Conservation (phyloP, 1,140 invertebrate genomes). For the Oryctes rhinoceros region DNA sequence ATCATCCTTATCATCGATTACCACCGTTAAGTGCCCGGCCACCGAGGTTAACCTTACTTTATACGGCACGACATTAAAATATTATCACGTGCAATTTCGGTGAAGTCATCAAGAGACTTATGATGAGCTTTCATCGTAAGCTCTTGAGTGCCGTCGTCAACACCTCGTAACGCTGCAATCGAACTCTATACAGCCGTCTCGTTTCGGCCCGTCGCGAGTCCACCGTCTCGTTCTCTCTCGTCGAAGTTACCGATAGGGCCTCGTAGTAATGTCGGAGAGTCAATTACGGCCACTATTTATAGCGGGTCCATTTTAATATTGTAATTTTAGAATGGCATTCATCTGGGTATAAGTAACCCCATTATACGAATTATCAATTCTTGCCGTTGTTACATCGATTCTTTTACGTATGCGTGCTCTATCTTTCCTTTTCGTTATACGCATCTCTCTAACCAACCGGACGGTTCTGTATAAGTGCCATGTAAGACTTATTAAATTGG, state of each 20-base stretch:
- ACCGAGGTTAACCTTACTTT: neutral
- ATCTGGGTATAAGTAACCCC: slow-evolving; percentile 49
- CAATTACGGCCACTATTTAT: slow-evolving; percentile 48
- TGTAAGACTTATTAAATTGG: neutral
- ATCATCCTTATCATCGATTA: neutral
- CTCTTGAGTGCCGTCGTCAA: slow-evolving; percentile 53
- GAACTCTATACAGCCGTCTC: slow-evolving; percentile 21
- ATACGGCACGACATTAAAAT: slow-evolving; percentile 26
- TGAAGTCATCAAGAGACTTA: slow-evolving; percentile 40
- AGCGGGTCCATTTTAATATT: slow-evolving; percentile 50
- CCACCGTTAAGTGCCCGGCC: neutral
- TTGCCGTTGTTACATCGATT: slow-evolving; percentile 16
- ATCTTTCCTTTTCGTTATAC: neutral
- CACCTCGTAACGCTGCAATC: slow-evolving; percentile 50
- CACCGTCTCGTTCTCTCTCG: slow-evolving; percentile 42
- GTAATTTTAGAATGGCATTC: slow-evolving; percentile 48
- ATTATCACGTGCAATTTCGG: slow-evolving; percentile 37
- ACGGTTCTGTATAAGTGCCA: neutral
- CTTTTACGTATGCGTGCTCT: neutral
- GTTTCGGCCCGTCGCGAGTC: slow-evolving; percentile 20
- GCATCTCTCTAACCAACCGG: neutral
- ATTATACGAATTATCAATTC: slow-evolving; percentile 50
- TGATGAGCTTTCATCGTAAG: slow-evolving; percentile 41
- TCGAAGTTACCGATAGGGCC: slow-evolving; percentile 10
- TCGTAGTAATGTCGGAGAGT: slow-evolving; percentile 26